phyloP scores from a whole-genome alignment of 2,888 invertebrate genomes.

The Hofmannophila pseudospretella region DNA sequence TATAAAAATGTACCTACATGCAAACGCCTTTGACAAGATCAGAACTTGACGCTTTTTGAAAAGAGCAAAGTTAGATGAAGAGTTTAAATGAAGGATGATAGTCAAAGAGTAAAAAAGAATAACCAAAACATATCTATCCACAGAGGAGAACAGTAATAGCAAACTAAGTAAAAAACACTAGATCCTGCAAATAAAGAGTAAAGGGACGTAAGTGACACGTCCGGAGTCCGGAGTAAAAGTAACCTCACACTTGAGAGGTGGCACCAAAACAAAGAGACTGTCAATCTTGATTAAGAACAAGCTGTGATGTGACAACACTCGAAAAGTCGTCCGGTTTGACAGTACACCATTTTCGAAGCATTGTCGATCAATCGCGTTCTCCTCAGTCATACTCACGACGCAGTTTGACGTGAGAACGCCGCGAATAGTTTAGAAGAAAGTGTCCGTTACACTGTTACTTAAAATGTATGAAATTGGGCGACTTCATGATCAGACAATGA shows the following conservation, averaged over 20 bases:
- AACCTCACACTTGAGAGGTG: conserved; percentile 1
- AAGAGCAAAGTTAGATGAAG: too few species aligned
- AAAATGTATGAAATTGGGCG: conserved; percentile 17
- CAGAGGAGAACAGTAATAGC: too few species aligned
- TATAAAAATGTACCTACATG: too few species aligned
- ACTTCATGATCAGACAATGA: conserved; percentile 33
- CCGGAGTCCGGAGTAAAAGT: too few species aligned
- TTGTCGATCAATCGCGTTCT: conserved; percentile 36
- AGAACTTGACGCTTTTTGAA: too few species aligned
- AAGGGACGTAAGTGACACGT: too few species aligned
- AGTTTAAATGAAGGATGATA: too few species aligned
- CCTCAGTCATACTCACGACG: conserved; percentile 34
- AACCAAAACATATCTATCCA: too few species aligned
- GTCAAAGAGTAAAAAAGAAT: too few species aligned
- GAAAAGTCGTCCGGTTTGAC: conserved; percentile 25
- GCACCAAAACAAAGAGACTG: conserved; percentile 15
- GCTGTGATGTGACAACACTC: conserved; percentile 19
- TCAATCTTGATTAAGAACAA: conserved; percentile 29
- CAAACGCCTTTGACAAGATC: too few species aligned
- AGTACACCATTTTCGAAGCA: conserved; percentile 22
- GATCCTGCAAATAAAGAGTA: too few species aligned
- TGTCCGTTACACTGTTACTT: conserved; percentile 22
- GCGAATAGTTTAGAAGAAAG: conserved; percentile 32
- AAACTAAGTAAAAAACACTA: too few species aligned
- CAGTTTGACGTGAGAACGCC: conserved; percentile 28